These are phyloP conservation scores for Ovis canadensis DNA, from an alignment of 2,113 vertebrate species.

Conservation along the genomic window DNA sequence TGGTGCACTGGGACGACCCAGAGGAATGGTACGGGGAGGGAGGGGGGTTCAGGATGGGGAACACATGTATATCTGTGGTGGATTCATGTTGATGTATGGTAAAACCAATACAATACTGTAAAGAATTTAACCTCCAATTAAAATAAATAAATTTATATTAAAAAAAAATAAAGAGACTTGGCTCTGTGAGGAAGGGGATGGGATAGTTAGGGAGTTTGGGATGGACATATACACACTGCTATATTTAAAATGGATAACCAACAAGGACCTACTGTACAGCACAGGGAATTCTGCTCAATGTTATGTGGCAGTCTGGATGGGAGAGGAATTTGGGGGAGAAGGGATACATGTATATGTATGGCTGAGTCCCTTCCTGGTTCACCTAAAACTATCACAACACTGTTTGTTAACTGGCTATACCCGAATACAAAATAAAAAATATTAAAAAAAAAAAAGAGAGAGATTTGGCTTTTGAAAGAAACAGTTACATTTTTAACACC, in stretches of 20 bases:
- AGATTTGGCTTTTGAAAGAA: background rate
- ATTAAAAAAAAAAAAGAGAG: background rate
- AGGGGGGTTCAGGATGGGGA: no score
- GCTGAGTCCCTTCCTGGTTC: background rate
- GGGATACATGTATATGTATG: background rate
- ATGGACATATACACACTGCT: background rate
- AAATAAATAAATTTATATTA: no score
- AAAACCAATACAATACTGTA: no score
- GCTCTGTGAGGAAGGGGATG: background rate
- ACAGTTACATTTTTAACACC: background rate
- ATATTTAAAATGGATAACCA: background rate
- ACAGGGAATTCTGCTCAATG: background rate
- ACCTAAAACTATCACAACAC: background rate
- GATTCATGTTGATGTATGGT: no score
- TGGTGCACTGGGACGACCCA: no score
- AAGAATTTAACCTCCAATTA: no score
- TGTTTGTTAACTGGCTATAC: background rate
- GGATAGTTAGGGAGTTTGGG: background rate
- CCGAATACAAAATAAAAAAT: background rate
- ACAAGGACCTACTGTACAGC: background rate
- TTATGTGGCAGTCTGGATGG: background rate
- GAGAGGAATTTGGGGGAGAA: background rate
- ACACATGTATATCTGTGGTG: no score
- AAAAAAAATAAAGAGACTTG: background rate
- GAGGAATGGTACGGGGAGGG: no score